phyloP scores from a whole-genome alignment of 1,140 invertebrate genomes.

The Sycophaga agraensis region DNA sequence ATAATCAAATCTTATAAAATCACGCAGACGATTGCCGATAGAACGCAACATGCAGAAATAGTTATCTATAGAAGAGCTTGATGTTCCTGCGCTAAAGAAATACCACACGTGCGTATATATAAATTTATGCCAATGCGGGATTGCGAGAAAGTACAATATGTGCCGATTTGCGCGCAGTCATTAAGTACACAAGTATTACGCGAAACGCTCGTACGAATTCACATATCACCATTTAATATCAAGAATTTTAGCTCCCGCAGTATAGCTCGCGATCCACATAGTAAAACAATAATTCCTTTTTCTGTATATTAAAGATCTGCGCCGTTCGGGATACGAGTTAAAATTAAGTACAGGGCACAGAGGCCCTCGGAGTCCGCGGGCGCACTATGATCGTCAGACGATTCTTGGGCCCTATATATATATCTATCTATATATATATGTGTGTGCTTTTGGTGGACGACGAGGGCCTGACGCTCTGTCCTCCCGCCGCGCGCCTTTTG shows the following conservation, averaged over 20 bases:
- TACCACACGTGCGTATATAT: not conserved
- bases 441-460: too few species aligned
- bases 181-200: not conserved
- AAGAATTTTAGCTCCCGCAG: not conserved
- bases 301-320: not conserved
- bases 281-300: not conserved
- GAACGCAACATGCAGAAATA: not conserved
- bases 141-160: too few species aligned
- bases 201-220: not conserved
- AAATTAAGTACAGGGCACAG: too few species aligned
- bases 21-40: not conserved
- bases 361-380: too few species aligned
- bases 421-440: too few species aligned
- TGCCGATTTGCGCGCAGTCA: too few species aligned
- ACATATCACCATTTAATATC: not conserved
- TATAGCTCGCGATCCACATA: not conserved
- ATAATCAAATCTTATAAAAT: conserved; percentile 22
- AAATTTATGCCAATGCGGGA: not conserved
- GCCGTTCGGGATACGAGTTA: too few species aligned
- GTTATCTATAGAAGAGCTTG: not conserved
- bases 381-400: too few species aligned
- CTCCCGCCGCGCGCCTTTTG: too few species aligned
- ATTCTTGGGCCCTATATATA: too few species aligned
- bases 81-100: not conserved
- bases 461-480: too few species aligned